These are phyloP conservation scores for Chelidonichthys spinosus DNA, from an alignment of 2,797 vertebrate genomes.

Conservation along the genomic window DNA sequence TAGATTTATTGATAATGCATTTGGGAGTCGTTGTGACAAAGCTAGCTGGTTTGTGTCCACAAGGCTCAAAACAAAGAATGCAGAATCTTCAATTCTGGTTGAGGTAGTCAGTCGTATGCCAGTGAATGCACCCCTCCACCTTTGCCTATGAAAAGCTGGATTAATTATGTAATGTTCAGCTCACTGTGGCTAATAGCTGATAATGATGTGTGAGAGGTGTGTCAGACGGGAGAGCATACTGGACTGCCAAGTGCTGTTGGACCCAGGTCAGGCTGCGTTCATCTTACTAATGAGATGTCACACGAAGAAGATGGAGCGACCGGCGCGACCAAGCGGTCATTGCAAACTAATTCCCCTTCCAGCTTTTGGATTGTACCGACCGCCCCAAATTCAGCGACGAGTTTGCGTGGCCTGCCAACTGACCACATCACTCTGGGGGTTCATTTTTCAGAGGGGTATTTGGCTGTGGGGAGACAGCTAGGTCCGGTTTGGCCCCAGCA, in stretches of 20 bases:
- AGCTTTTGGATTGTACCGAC: constrained; percentile 69
- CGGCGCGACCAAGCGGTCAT: constrained; percentile 74
- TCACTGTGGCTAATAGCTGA: constrained; percentile 84
- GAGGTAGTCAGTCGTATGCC: constrained; percentile 17
- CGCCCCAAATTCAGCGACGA: constrained; percentile 72
- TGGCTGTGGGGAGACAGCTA: constrained; percentile 56
- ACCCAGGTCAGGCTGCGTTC: constrained; percentile 79
- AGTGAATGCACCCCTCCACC: constrained; percentile 29
- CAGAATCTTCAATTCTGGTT: constrained; percentile 22
- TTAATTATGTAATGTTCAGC: constrained; percentile 79
- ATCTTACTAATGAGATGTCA: constrained; percentile 87
- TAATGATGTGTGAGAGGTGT: constrained; percentile 86
- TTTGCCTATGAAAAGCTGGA: constrained; percentile 77
- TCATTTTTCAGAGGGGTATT: constrained; percentile 78
- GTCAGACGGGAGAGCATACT: constrained; percentile 71
- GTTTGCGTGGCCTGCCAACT: constrained; percentile 80
- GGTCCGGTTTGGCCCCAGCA: constrained; percentile 58
- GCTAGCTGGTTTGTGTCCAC: constrained; percentile 1
- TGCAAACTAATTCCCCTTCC: constrained; percentile 74
- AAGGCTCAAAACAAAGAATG: constrained; percentile 1
- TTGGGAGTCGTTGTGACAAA: background rate
- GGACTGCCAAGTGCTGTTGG: constrained; percentile 82
- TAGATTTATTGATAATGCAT: background rate
- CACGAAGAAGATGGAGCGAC: constrained; percentile 78
- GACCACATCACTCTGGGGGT: constrained; percentile 81